These are phyloP conservation scores for Piprites chloris DNA, from an alignment of 2,113 vertebrate genomes.

Conservation along the genomic window DNA sequence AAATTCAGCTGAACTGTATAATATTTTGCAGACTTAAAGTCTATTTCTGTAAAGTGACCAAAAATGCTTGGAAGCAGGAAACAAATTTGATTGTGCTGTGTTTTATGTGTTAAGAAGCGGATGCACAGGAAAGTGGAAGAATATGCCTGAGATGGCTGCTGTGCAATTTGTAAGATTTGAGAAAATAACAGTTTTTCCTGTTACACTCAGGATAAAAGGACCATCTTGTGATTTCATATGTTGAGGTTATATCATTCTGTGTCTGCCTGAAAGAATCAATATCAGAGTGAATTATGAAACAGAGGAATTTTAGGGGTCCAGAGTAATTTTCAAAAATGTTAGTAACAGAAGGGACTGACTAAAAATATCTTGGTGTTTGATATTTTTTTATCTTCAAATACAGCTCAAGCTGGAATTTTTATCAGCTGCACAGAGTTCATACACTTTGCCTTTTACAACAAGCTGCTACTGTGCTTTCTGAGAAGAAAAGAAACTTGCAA, in stretches of 20 bases:
- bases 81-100: neutral
- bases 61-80: neutral
- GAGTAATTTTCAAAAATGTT: neutral
- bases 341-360: neutral
- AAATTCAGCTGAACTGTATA: neutral
- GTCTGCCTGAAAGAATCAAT: neutral
- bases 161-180: neutral
- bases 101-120: neutral
- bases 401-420: neutral
- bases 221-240: neutral
- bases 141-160: neutral
- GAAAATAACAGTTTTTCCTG: neutral
- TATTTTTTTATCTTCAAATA: neutral
- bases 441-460: neutral
- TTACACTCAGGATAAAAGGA: neutral
- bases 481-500: conserved; percentile 12
- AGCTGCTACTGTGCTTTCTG: conserved; percentile 9
- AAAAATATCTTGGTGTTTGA: neutral
- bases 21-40: neutral
- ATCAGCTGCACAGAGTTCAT: neutral
- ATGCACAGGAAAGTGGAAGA: neutral
- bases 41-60: neutral
- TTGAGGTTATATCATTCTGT: neutral
- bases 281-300: neutral
- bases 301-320: neutral